Base-by-base conservation (phyloP, 2,888 invertebrate species). In the Athrips mouffetella region DNA sequence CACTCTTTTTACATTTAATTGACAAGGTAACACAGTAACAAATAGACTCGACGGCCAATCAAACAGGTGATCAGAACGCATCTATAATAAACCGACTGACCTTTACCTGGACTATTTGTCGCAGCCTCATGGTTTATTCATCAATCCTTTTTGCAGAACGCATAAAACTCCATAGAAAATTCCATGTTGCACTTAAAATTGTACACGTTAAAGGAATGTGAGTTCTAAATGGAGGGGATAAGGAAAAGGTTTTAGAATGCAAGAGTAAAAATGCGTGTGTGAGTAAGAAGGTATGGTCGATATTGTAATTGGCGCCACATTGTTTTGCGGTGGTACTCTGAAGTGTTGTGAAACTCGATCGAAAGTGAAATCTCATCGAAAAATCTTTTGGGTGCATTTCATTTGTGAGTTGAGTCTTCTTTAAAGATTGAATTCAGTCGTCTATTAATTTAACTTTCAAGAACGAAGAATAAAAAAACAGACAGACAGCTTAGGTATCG, bases 71-170 rank as follows among this genome's bases (percentile, higher is more conserved):
- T 64, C 67, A 57, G 58, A 55, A 65, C 66, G 73, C 74, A 76
- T 78, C 66, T 71, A 66, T 80, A 76, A 78, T 79, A 75, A 77
- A 80, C 75, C 73, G 68, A 75, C 71, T 79, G 82, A 85, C 85
- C 85, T 86, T 81, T 82, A 73, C 65, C 67, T 68, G 67, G 68
- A 79, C 79, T 85, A 84, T 85, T 85, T 83, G 84, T 84, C 83
- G 71, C 70, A 54, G 53, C 20, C 68, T 79, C 80, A 86, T 87
- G 79, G 73, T 69, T 86, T 76, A 86, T 86, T 83, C 85, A 86
- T 80, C n/a, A 75, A 70, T 55, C 59, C 68, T 80, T 83, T 81
- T 83, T 83, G 77, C 78, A 54, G 59, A 66, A 62, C 75, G 73
- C 75, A 73, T 71, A 70, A 65, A 68, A 71, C 67, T 62, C 60